Percentiles rank a stretch among this genome's conserved stretches.
phyloP scores from a whole-genome alignment of 1,140 invertebrate genomes.

The Choristoneura fumiferana region DNA sequence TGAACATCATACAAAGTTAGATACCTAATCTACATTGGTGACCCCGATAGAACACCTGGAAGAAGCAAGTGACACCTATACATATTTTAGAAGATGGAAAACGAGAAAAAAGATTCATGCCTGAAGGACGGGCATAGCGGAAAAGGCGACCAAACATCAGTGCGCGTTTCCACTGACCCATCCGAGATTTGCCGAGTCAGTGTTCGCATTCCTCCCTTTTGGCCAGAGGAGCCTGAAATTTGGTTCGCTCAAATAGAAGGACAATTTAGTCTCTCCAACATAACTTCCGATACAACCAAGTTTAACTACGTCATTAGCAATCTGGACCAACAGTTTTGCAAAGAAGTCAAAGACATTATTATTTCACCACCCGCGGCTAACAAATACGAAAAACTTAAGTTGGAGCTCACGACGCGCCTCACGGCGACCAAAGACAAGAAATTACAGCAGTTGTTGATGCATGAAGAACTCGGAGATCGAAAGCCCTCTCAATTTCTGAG shows the following conservation, averaged over 20 bases:
- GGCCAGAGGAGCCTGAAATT: neutral
- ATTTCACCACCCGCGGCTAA: neutral
- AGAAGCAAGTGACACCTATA: too few relatives aligned
- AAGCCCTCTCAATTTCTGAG: constrained; percentile 35
- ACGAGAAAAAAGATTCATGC: too few relatives aligned
- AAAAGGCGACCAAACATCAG: too few relatives aligned
- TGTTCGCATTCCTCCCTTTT: neutral
- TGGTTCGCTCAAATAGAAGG: neutral
- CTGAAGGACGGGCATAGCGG: too few relatives aligned
- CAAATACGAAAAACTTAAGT: neutral
- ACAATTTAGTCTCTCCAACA: neutral
- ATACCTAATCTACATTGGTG: too few relatives aligned
- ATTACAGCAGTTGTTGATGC: neutral
- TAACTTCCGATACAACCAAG: neutral
- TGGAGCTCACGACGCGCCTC: neutral
- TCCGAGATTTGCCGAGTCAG: neutral
- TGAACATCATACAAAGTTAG: too few relatives aligned
- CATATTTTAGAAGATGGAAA: too few relatives aligned
- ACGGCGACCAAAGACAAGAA: neutral
- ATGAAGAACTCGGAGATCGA: constrained; percentile 32
- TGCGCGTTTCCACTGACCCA: too few relatives aligned
- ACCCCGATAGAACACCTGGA: too few relatives aligned
- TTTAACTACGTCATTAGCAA: neutral
- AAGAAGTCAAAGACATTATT: neutral
- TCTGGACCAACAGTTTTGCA: neutral